Percentiles rank a stretch among this genome's conserved stretches.
Conservation (phyloP, 1,140 invertebrate genomes). For the Drepana arcuata region DNA sequence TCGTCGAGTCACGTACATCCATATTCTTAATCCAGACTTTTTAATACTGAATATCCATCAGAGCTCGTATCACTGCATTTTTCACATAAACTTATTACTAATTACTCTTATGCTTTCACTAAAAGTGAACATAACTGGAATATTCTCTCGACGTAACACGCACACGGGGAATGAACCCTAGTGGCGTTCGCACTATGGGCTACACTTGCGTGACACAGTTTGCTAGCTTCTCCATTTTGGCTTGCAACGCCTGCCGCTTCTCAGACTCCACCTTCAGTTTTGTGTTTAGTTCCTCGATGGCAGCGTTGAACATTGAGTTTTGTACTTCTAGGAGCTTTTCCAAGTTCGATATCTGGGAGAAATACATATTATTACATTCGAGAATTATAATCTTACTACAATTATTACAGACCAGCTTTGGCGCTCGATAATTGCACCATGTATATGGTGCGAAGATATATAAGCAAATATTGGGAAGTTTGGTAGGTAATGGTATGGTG, state of each 20-base stretch:
- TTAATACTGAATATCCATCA: too few species aligned
- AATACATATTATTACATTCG: too few species aligned
- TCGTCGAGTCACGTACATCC: too few species aligned
- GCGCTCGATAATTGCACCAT: too few species aligned
- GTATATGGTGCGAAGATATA: too few species aligned
- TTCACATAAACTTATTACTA: neutral
- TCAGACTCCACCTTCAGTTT: conserved; percentile 73
- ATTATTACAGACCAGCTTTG: too few species aligned
- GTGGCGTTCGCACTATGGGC: conserved; percentile 13
- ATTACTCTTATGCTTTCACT: neutral
- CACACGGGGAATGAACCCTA: conserved; percentile 1
- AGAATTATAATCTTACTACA: too few species aligned
- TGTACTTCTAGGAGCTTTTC: conserved; percentile 74
- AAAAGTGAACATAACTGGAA: conserved; percentile 17
- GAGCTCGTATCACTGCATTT: too few species aligned
- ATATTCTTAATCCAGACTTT: too few species aligned
- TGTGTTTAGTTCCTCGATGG: conserved; percentile 73
- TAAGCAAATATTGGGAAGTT: too few species aligned
- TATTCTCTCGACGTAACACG: conserved; percentile 8
- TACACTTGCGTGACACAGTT: conserved; percentile 76
- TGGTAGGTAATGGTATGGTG: too few species aligned
- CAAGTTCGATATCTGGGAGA: conserved; percentile 70
- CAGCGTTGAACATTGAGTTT: conserved; percentile 67
- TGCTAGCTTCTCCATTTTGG: conserved; percentile 74
- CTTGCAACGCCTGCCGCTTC: conserved; percentile 72